These are phyloP conservation scores for Notarius lentiginosus DNA, from an alignment of 2,113 vertebrate genomes.

Conservation along the genomic window DNA sequence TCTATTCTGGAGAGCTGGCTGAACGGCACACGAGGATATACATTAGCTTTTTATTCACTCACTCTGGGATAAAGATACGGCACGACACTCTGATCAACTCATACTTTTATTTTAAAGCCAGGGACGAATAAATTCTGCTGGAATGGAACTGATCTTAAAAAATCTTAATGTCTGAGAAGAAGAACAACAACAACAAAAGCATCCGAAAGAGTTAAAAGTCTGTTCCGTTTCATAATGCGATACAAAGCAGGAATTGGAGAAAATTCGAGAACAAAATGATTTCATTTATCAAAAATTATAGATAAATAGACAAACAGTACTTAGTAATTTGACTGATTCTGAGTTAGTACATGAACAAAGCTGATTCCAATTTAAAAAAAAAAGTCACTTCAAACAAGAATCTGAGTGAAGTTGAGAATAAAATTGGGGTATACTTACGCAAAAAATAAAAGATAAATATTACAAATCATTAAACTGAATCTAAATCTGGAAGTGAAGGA, in stretches of 20 bases:
- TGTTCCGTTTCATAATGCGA: background rate
- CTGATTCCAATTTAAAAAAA: background rate
- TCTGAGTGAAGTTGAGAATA: background rate
- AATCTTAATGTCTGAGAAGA: background rate
- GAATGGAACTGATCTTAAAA: background rate
- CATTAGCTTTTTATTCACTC: constrained; percentile 4
- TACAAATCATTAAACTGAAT: background rate
- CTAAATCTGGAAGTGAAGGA: background rate
- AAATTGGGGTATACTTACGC: background rate
- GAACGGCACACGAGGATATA: background rate
- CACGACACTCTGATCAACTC: background rate
- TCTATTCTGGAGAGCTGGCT: constrained; percentile 8
- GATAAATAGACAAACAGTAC: background rate
- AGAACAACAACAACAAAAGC: background rate
- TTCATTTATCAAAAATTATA: background rate
- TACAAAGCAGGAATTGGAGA: background rate
- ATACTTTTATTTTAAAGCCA: background rate
- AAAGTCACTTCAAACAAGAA: background rate
- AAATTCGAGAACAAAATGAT: background rate
- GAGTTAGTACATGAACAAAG: background rate
- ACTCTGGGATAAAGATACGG: constrained; percentile 3
- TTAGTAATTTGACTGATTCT: background rate
- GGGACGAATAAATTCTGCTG: background rate
- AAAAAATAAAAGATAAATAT: background rate
- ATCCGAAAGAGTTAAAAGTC: background rate